These are phyloP conservation scores for Euglossa dilemma DNA, from an alignment of 1,140 invertebrate species.

Conservation along the genomic window DNA sequence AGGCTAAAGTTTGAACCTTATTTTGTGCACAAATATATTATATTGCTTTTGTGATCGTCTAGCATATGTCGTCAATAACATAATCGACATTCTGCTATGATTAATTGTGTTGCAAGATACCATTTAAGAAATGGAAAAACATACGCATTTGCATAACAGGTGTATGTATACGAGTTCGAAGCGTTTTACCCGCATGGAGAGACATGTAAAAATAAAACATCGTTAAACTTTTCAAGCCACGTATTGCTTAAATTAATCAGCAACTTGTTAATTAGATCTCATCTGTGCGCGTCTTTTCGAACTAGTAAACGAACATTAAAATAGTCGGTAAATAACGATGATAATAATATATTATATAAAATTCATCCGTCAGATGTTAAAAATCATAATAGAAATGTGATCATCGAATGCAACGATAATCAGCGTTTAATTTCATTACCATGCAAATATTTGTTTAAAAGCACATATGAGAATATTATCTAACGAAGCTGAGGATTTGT, in stretches of 20 bases:
- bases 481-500: no score
- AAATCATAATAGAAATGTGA: not conserved
- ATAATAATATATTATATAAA: not conserved
- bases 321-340: not conserved
- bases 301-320: not conserved
- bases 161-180: not conserved
- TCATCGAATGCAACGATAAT: not conserved
- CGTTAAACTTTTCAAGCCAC: not conserved
- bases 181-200: not conserved
- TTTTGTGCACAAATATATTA: no score
- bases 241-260: not conserved
- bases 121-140: no score
- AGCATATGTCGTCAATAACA: no score
- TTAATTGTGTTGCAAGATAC: no score
- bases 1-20: not conserved
- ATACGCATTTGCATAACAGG: not conserved
- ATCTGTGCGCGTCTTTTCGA: not conserved
- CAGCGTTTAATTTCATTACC: not conserved
- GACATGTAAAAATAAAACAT: not conserved
- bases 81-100: no score
- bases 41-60: no score
- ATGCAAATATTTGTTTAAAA: not conserved
- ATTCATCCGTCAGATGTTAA: not conserved
- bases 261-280: not conserved
- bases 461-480: not conserved